phyloP scores from a whole-genome alignment of 1,140 invertebrate genomes.

The Copidosoma floridanum region DNA sequence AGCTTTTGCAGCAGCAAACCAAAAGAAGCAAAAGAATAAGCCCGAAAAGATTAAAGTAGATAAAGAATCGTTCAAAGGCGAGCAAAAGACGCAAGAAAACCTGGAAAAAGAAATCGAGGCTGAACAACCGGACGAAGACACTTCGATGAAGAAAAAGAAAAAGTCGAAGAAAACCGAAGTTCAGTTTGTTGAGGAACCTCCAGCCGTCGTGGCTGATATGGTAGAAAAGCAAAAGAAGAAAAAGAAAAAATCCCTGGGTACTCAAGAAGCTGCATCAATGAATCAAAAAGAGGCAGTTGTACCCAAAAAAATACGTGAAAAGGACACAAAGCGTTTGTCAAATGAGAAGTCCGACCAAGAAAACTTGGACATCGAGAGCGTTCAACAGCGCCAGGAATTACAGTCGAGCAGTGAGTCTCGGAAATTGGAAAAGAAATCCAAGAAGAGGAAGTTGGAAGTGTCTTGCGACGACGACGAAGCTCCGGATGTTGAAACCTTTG shows the following conservation, averaged over 20 bases:
- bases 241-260: background rate
- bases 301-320: no score
- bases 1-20: no score
- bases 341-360: slow-evolving; percentile 7
- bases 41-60: background rate
- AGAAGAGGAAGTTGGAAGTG: background rate
- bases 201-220: background rate
- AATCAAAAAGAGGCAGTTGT: no score
- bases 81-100: background rate
- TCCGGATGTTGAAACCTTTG: slow-evolving; percentile 6
- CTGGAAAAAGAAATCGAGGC: background rate
- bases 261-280: background rate
- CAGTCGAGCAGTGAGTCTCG: background rate
- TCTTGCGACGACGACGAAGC: slow-evolving; percentile 4
- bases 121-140: background rate
- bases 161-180: background rate
- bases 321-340: no score
- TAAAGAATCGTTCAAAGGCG: background rate
- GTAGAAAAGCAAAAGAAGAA: background rate
- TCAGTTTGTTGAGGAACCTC: background rate
- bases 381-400: no score
- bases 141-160: slow-evolving; percentile 21
- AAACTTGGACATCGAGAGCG: background rate
- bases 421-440: slow-evolving; percentile 3
- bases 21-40: background rate